Base-by-base conservation (phyloP, 2,888 invertebrate species). In the Cartodere bifasciata region DNA sequence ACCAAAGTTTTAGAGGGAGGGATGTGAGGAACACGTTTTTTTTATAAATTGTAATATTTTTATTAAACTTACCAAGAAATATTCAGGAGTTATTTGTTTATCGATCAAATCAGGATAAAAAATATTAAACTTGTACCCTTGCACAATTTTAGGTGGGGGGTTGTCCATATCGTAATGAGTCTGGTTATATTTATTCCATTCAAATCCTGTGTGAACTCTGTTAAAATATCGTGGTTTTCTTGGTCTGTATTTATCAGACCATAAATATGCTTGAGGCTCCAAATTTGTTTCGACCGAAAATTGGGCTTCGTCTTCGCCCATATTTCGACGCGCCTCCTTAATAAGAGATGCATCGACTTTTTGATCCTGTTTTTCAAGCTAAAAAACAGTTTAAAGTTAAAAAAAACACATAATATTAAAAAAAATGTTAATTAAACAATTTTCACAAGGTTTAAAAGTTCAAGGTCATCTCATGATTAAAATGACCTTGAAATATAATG, bases 111-210 rank as follows among this genome's bases (percentile, higher is more conserved):
- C 98, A 0, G 98, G 97, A 65, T 95, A 99, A 66, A 99, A 98
- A 47, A 98, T 98, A 63, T 99, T 99, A 63, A 99, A 99, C 62
- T 98, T 97, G 68, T 98, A 99, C 4, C 98, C 98, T 63, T 98
- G 98, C 1, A 99, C 98, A 53, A 98, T 95, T 67, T 99, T 99
- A 1, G 98, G 98, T 5, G 98, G 98, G 29, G 98, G 98, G 66
- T 99, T 98, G 61, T 99, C 98, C 83, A 97, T 92, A 60, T 98
- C 98, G 62, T 99, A 99, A 65, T 98, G 98, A 2, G 98, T 98
- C 64, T 98, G 98, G 65, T 99, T 99, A 64, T 99, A 99, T 62
- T 99, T 98, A 65, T 98, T 98, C 98, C 98, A 99, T 54, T 99
- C 98, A 63, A 98, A 99, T 10, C 98, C 98, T 1, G 88, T 88